phyloP scores from a whole-genome alignment of 1,140 invertebrate species.

The Microvelia longipes region DNA sequence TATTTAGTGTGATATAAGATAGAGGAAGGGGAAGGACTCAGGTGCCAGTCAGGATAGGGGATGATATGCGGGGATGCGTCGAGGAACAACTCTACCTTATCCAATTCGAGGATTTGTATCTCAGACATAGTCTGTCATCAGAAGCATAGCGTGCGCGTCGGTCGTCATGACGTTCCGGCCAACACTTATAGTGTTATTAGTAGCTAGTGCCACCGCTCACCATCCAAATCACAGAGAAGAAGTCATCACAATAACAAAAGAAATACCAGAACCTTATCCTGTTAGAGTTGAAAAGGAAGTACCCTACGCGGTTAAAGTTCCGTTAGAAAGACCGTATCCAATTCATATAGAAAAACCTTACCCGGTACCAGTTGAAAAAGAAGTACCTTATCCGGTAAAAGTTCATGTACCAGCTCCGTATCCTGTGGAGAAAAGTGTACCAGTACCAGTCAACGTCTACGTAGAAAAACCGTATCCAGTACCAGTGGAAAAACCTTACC shows the following conservation, averaged over 20 bases:
- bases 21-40: too few relatives aligned
- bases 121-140: background rate
- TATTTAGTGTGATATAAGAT: too few relatives aligned
- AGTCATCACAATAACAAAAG: constrained; percentile 52
- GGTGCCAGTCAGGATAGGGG: too few relatives aligned
- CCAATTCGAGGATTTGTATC: too few relatives aligned
- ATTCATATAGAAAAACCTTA: constrained; percentile 20
- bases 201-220: background rate
- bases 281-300: constrained; percentile 25
- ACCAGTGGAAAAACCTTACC: constrained; percentile 7
- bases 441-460: constrained; percentile 27
- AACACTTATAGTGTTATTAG: background rate
- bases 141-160: background rate
- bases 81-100: too few relatives aligned
- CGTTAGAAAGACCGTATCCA: constrained; percentile 21
- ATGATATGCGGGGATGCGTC: too few relatives aligned
- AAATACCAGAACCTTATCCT: constrained; percentile 56
- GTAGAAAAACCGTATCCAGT: constrained; percentile 9
- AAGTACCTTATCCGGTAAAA: constrained; percentile 31
- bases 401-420: constrained; percentile 50
- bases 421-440: constrained; percentile 36
- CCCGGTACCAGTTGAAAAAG: constrained; percentile 20
- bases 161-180: background rate
- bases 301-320: constrained; percentile 18
- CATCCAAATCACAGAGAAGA: constrained; percentile 39